These are phyloP conservation scores for Pachliopta kotzebuea DNA, from an alignment of 2,888 invertebrate genomes.

Conservation along the genomic window DNA sequence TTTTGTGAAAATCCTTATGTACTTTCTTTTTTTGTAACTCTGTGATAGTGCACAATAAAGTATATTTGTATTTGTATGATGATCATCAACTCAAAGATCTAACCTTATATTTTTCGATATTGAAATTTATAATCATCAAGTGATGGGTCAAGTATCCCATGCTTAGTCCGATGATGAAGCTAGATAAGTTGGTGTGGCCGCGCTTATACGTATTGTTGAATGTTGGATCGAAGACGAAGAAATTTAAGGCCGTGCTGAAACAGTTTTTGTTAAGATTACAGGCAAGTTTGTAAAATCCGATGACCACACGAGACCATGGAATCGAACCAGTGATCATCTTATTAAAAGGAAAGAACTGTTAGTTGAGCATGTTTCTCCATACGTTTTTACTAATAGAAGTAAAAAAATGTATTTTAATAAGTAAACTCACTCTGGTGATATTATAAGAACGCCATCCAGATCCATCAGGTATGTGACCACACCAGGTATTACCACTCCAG, in stretches of 20 bases:
- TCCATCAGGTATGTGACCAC: conserved; percentile 40
- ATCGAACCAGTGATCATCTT: no score
- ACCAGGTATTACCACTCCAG: conserved; percentile 36
- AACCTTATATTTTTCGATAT: conserved; percentile 41
- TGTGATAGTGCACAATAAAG: no score
- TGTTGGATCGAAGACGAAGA: conserved; percentile 32
- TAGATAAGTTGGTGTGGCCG: conserved; percentile 34
- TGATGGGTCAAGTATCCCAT: conserved; percentile 46
- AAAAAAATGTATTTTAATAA: no score
- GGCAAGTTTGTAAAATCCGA: no score
- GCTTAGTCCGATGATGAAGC: conserved; percentile 47
- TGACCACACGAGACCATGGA: no score
- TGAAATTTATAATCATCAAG: conserved; percentile 38
- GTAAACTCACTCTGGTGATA: conserved; percentile 38
- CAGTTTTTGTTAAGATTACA: background rate
- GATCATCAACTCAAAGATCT: background rate
- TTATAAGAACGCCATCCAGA: conserved; percentile 38
- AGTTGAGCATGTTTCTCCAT: no score
- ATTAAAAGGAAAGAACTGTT: no score
- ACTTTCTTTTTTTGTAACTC: no score
- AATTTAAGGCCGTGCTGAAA: conserved; percentile 1
- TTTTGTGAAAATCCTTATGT: no score
- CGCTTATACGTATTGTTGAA: conserved; percentile 33
- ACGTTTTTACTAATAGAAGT: no score
- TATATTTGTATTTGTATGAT: no score